A percentile compares a stretch with the other conserved stretches of the same genome.
Evolutionary conservation across 2,888 invertebrate genomes (phyloP).

Genomic region (Priocnemis perturbator): DNA sequence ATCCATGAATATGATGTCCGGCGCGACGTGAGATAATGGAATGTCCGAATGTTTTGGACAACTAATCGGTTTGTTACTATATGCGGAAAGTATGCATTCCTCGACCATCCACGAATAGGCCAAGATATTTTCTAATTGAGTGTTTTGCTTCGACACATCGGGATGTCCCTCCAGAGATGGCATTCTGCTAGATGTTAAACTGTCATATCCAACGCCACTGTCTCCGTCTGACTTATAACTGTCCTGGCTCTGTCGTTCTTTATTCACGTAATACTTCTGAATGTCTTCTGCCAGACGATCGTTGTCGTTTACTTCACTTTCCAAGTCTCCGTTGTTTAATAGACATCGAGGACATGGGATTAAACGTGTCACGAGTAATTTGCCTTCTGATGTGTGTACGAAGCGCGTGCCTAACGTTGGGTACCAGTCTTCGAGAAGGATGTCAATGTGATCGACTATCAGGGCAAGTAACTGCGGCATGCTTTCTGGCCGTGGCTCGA

Average conservation of each 20-base stretch:
- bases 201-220: constrained; percentile 90
- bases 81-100: constrained; percentile 94
- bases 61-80: constrained; percentile 82
- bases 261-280: constrained; percentile 66
- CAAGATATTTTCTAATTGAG: constrained; percentile 60
- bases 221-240: constrained; percentile 90
- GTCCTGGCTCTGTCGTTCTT: constrained; percentile 78
- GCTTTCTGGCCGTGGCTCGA: constrained; percentile 88
- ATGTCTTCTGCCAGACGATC: constrained; percentile 62
- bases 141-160: constrained; percentile 72
- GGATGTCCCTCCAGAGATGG: constrained; percentile 89
- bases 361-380: constrained; percentile 93
- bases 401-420: constrained; percentile 97
- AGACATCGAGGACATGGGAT: constrained; percentile 95
- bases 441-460: constrained; percentile 96
- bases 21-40: constrained; percentile 88
- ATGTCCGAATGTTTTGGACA: constrained; percentile 90
- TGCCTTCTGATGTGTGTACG: constrained; percentile 97
- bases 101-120: constrained; percentile 94
- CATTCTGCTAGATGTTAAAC: constrained; percentile 85
- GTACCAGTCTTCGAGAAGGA: constrained; percentile 98
- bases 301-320: constrained; percentile 54
- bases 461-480: constrained; percentile 90
- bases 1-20: constrained; percentile 95
- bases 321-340: constrained; percentile 67